These are phyloP conservation scores for Chymomyza procnemis DNA, from an alignment of 2,888 invertebrate species.

Conservation along the genomic window DNA sequence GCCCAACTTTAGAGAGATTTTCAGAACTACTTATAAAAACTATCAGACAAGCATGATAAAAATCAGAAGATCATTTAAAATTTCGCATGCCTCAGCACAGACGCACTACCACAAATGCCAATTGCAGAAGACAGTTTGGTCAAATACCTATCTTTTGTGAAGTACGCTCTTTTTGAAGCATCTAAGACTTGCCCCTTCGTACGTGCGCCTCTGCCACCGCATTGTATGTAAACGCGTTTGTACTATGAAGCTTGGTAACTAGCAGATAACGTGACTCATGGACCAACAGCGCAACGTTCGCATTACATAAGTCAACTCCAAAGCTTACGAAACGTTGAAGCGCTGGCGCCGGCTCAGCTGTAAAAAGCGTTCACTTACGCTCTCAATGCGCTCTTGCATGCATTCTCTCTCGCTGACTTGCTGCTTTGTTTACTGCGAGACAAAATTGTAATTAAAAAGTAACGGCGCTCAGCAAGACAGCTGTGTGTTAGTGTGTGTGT, in stretches of 20 bases:
- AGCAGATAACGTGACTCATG: conserved; percentile 26
- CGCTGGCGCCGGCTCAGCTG: conserved; percentile 2
- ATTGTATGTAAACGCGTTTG: neutral
- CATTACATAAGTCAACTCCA: conserved; percentile 51
- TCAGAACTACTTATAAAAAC: too few species aligned
- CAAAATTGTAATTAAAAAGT: conserved; percentile 53
- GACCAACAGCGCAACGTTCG: conserved; percentile 45
- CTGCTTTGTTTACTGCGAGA: too few species aligned
- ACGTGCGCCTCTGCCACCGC: too few species aligned
- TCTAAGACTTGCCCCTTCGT: too few species aligned
- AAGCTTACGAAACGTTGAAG: conserved; percentile 20
- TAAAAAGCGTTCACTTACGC: conserved; percentile 28
- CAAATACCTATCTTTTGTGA: too few species aligned
- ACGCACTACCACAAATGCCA: too few species aligned
- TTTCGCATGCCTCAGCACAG: too few species aligned
- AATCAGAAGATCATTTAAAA: too few species aligned
- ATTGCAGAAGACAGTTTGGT: too few species aligned
- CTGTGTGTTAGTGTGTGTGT: conserved; percentile 49
- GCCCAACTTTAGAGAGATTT: too few species aligned
- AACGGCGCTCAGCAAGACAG: conserved; percentile 66
- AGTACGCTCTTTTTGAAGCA: too few species aligned
- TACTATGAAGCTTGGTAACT: neutral
- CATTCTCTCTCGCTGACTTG: conserved; percentile 14
- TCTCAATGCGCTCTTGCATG: neutral
- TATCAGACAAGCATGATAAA: too few species aligned